These are phyloP conservation scores for Macquaria ambigua DNA, from an alignment of 2,113 vertebrate genomes.

Conservation along the genomic window DNA sequence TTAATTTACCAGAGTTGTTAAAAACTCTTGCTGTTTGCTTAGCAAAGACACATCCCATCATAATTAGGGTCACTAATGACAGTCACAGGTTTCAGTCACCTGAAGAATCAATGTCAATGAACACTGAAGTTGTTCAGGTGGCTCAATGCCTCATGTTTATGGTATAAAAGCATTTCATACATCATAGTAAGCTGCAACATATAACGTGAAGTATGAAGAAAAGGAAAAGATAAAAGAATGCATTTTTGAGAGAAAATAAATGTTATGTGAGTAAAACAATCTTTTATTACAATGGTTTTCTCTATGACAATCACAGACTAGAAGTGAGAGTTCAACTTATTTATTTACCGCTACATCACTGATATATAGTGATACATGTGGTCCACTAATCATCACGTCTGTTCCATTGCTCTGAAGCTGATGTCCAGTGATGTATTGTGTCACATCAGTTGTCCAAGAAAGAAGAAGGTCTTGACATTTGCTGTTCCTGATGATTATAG, in stretches of 20 bases:
- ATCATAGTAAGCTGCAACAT: not conserved
- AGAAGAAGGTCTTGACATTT: not conserved
- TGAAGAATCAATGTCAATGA: not conserved
- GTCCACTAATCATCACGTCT: not conserved
- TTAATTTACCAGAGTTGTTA: not conserved
- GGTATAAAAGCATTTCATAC: not conserved
- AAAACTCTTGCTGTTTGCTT: not conserved
- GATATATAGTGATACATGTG: not conserved
- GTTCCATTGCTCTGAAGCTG: not conserved
- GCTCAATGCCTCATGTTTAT: not conserved
- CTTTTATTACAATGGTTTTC: not conserved
- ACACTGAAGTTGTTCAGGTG: not conserved
- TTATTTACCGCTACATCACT: not conserved
- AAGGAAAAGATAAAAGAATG: not conserved
- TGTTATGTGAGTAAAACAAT: not conserved
- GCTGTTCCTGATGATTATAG: constrained; percentile 3
- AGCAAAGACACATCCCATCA: not conserved
- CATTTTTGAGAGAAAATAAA: not conserved
- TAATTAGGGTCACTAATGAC: not conserved
- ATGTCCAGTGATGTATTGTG: not conserved
- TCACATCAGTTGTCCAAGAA: not conserved
- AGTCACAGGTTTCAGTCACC: not conserved
- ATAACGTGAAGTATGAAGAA: not conserved
- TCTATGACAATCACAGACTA: not conserved
- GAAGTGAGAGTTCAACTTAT: not conserved